Base-by-base conservation (phyloP, 1,140 invertebrate species). In the Trypoxylus dichotomus region DNA sequence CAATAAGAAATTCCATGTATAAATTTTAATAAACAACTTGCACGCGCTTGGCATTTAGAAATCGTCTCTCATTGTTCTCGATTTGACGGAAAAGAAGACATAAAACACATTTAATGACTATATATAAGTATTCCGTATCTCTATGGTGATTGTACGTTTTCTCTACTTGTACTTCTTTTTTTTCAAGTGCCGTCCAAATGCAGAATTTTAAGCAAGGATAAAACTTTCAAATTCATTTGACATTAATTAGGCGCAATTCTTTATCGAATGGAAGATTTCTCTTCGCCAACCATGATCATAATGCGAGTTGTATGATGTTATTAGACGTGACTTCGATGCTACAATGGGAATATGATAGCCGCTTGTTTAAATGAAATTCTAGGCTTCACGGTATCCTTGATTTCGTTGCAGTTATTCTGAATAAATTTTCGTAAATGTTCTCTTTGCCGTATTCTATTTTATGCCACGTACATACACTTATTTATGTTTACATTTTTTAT, bases 141-240 rank as follows among this genome's bases (percentile, higher is more conserved):
- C 32, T 8, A 7, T 37, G 19, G 47, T 54, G 47, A 54, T 54
- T 54, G 47, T 54, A 54, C 19, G 47, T 54, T 54, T 54, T 54
- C 47, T 54, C 47, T 54, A 19, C 47, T 15, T 54, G 47, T 54
- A 19, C 19, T n/a, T 1, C 1, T 54, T 2, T 54, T 54, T 19
- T 54, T 54, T 54, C 47, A 54, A 19, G 13, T 54, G 19, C 47
- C 19, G 47, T 54, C 11, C 47, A 19, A 54, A 54, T 54, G 47
- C 47, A 54, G 47, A 54, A 54, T 54, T 54, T 54, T 54, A 54
- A 54, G 47, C 47, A 54, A 54, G 47, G 47, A 54, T 54, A n/a
- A 54, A 54, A 54, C 47, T 54, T 54, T 54, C 47, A 54, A 37
- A 54, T 47, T 47, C 47, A n/a, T n/a, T n/a, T 54, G 7, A 54